Conservation (phyloP, 2,113 vertebrate species). For the Alaudala cheleensis region DNA sequence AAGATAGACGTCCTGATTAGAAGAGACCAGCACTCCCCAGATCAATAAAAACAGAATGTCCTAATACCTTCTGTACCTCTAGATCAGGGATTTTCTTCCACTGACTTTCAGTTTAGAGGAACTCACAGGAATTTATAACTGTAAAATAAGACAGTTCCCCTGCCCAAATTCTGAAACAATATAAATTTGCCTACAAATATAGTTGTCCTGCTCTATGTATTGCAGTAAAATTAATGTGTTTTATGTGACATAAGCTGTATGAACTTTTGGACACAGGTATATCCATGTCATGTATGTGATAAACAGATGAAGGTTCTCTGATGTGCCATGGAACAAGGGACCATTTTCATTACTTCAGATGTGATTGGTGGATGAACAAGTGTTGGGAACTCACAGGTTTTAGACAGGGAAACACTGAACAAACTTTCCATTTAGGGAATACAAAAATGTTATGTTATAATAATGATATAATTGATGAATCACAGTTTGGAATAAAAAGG, state of each 20-base stretch:
- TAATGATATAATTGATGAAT: background rate
- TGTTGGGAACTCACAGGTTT: background rate
- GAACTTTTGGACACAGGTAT: background rate
- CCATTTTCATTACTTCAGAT: background rate
- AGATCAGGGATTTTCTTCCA: conserved; percentile 45
- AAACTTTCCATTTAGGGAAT: background rate
- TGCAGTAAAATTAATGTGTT: conserved; percentile 38
- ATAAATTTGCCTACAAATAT: background rate
- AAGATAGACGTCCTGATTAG: conserved; percentile 17
- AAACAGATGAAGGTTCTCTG: background rate
- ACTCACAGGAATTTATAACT: conserved; percentile 16
- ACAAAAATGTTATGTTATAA: background rate
- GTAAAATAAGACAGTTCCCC: background rate
- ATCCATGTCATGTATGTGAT: background rate
- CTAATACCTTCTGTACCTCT: conserved; percentile 5
- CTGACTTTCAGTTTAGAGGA: conserved; percentile 44
- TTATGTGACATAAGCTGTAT: background rate
- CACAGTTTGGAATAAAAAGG: background rate
- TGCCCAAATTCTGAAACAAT: conserved; percentile 34
- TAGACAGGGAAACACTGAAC: background rate
- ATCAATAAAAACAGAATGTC: conserved; percentile 40
- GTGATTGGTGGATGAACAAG: background rate
- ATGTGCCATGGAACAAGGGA: background rate
- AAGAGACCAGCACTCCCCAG: conserved; percentile 4
- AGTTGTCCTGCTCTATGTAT: background rate